Evolutionary conservation across 2,888 invertebrate species (phyloP).

Genomic region (Harpalus rufipes): DNA sequence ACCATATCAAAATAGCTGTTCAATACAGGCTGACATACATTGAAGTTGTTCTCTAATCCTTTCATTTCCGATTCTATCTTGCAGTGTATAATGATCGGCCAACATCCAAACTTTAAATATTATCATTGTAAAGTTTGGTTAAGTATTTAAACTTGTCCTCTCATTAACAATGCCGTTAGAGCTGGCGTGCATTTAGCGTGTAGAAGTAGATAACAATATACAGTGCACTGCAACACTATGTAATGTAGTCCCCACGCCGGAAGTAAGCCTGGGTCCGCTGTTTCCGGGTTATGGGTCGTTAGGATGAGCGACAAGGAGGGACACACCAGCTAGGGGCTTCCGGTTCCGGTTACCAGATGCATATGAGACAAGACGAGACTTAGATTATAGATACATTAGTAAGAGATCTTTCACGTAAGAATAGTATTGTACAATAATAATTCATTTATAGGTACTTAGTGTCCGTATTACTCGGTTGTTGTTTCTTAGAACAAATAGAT

Average conservation of each 20-base stretch:
- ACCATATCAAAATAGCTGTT: no score
- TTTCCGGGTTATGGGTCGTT: constrained; percentile 50
- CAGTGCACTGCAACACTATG: not conserved
- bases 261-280: constrained; percentile 29
- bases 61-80: no score
- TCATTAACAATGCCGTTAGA: constrained; percentile 2
- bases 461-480: no score
- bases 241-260: not conserved
- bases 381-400: not conserved
- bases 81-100: not conserved
- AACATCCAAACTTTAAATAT: not conserved
- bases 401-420: not conserved
- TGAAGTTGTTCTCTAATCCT: no score
- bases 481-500: no score
- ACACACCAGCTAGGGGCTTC: constrained; percentile 24
- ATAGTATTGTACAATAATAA: no score
- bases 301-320: constrained; percentile 20
- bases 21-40: no score
- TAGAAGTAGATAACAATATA: not conserved
- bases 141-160: not conserved
- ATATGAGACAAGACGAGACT: not conserved
- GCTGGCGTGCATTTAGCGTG: not conserved
- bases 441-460: no score
- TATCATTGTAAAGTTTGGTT: not conserved
- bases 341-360: constrained; percentile 15